Evolutionary conservation across 2,113 vertebrate genomes (phyloP).

Genomic region (Xenus cinereus): DNA sequence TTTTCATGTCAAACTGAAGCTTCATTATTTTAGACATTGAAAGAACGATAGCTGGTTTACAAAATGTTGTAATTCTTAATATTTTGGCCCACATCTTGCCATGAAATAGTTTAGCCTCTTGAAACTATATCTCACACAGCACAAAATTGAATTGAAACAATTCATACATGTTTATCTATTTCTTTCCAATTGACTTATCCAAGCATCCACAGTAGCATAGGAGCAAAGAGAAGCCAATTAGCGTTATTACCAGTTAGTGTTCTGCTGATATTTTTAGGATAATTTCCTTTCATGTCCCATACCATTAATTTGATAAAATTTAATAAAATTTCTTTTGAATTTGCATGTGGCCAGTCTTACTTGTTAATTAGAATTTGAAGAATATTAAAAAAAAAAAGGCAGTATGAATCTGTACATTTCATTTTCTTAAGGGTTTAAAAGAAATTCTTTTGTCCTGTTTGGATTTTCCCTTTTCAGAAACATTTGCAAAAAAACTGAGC

Average conservation of each 20-base stretch:
- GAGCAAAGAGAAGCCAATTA: constrained; percentile 8
- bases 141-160: neutral
- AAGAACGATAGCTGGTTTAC: neutral
- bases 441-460: neutral
- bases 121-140: neutral
- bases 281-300: neutral
- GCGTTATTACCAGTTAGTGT: neutral
- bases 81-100: neutral
- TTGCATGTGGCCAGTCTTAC: neutral
- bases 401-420: neutral
- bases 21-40: neutral
- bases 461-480: neutral
- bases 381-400: neutral
- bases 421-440: neutral
- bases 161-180: neutral
- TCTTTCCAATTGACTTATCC: neutral
- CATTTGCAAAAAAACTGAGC: fast-evolving
- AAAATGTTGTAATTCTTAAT: neutral
- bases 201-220: neutral
- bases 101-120: neutral
- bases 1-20: neutral
- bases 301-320: neutral
- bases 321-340: constrained; percentile 29
- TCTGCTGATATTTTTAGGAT: constrained; percentile 9
- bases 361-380: constrained; percentile 1